Percentiles rank a stretch among this genome's conserved stretches.
Evolutionary conservation across 2,113 vertebrate species (phyloP).

Genomic region (Anolis carolinensis): DNA sequence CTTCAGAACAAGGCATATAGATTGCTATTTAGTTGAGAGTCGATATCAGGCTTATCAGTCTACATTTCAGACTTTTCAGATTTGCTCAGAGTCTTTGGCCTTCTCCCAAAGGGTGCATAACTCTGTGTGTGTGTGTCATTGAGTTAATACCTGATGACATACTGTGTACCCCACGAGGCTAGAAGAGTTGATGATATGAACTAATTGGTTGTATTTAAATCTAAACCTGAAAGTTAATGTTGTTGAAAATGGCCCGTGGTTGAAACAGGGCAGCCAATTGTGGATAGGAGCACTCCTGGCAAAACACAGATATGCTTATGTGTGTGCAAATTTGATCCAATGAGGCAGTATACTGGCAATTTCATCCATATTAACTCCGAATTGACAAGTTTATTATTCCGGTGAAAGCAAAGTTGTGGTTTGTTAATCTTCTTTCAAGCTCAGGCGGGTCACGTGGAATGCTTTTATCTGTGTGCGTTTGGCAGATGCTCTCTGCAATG

Average conservation of each 20-base stretch:
- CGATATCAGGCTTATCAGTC: too few relatives aligned
- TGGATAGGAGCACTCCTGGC: not conserved
- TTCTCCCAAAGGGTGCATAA: not conserved
- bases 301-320: not conserved
- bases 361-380: conserved; percentile 2
- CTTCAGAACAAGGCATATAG: not conserved
- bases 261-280: not conserved
- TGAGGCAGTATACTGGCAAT: not conserved
- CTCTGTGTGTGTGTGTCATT: not conserved
- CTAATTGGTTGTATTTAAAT: not conserved
- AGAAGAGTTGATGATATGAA: not conserved
- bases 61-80: not conserved
- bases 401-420: not conserved
- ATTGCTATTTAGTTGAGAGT: not conserved
- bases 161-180: not conserved
- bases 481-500: not conserved
- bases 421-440: not conserved
- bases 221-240: not conserved
- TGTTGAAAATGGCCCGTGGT: not conserved
- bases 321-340: not conserved
- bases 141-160: not conserved
- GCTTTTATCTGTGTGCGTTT: not conserved
- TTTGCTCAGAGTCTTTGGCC: not conserved
- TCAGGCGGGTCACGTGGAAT: not conserved
- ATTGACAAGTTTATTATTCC: conserved; percentile 8